These are phyloP conservation scores for Goniozus legneri DNA, from an alignment of 1,140 invertebrate species.

Conservation along the genomic window DNA sequence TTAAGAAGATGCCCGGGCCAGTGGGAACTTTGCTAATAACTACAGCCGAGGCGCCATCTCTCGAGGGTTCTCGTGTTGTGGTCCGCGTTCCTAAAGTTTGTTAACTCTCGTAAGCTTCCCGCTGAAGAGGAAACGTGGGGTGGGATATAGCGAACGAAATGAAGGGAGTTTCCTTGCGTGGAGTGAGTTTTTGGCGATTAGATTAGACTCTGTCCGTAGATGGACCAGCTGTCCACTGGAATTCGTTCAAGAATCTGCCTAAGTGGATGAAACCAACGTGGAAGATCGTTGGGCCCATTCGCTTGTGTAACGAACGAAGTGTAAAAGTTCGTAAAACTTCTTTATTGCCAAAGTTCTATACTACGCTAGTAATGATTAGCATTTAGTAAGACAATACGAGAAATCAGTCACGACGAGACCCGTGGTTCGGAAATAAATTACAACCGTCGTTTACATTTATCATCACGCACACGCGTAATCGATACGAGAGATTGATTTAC, in stretches of 20 bases:
- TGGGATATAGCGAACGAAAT: slow-evolving; percentile 26
- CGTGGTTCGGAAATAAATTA: too few relatives aligned
- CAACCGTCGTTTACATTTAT: too few relatives aligned
- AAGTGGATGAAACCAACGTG: slow-evolving; percentile 35
- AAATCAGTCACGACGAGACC: slow-evolving; percentile 23
- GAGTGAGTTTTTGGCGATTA: slow-evolving; percentile 45
- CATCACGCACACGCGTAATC: too few relatives aligned
- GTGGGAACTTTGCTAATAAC: slow-evolving; percentile 34
- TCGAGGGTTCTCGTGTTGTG: slow-evolving; percentile 19
- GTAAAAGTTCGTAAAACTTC: slow-evolving; percentile 29
- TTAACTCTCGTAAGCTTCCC: slow-evolving; percentile 37
- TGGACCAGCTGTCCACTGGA: slow-evolving; percentile 41
- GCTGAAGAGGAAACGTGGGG: slow-evolving; percentile 16
- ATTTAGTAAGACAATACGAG: slow-evolving; percentile 19
- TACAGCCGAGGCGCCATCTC: slow-evolving; percentile 22
- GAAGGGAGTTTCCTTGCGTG: slow-evolving; percentile 38
- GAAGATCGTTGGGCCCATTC: slow-evolving; percentile 25
- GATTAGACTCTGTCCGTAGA: slow-evolving; percentile 35
- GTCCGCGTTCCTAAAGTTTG: slow-evolving; percentile 38
- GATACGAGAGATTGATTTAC: too few relatives aligned
- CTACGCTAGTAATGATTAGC: slow-evolving; percentile 14
- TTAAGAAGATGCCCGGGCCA: slow-evolving; percentile 23
- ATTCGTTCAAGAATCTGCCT: slow-evolving; percentile 40
- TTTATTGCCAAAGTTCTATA: slow-evolving; percentile 29
- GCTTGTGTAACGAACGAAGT: slow-evolving; percentile 25